phyloP scores from a whole-genome alignment of 2,888 invertebrate genomes.

The Scelioninae gen. 2 region DNA sequence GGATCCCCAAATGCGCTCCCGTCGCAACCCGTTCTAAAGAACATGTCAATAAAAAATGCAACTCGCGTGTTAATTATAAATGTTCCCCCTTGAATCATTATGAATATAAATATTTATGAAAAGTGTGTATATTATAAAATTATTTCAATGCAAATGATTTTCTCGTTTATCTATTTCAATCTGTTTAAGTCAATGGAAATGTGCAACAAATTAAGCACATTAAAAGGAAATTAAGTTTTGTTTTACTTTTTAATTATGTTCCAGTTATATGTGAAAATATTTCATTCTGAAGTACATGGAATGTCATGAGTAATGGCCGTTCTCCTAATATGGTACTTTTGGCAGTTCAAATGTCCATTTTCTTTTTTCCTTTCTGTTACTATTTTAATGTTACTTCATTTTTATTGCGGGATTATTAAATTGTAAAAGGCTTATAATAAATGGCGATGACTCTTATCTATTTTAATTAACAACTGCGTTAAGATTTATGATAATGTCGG shows the following conservation, averaged over 20 bases:
- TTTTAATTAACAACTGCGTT: constrained; percentile 1
- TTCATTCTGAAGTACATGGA: too few relatives aligned
- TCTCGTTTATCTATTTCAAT: too few relatives aligned
- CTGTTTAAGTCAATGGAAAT: too few relatives aligned
- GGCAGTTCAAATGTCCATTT: too few relatives aligned
- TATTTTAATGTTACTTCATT: neutral
- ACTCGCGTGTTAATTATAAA: constrained; percentile 34
- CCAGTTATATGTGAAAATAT: too few relatives aligned
- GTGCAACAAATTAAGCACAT: too few relatives aligned
- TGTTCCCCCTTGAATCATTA: constrained; percentile 1
- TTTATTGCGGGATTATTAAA: neutral
- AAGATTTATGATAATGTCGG: constrained; percentile 2
- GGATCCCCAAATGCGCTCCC: constrained; percentile 36
- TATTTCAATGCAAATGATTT: too few relatives aligned
- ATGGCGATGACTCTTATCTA: neutral
- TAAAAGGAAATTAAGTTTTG: too few relatives aligned
- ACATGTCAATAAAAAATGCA: constrained; percentile 23
- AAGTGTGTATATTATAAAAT: too few relatives aligned
- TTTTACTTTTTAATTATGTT: too few relatives aligned
- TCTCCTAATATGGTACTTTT: too few relatives aligned
- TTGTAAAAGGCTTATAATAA: neutral
- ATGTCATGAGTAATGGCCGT: too few relatives aligned
- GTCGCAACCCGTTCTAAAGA: constrained; percentile 14
- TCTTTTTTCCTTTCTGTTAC: neutral
- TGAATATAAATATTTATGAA: constrained; percentile 4